Evolutionary conservation across 2,113 vertebrate species (phyloP), one percentile per base, ranked within the genome.

Genomic region (Bostrychus sinensis): DNA sequence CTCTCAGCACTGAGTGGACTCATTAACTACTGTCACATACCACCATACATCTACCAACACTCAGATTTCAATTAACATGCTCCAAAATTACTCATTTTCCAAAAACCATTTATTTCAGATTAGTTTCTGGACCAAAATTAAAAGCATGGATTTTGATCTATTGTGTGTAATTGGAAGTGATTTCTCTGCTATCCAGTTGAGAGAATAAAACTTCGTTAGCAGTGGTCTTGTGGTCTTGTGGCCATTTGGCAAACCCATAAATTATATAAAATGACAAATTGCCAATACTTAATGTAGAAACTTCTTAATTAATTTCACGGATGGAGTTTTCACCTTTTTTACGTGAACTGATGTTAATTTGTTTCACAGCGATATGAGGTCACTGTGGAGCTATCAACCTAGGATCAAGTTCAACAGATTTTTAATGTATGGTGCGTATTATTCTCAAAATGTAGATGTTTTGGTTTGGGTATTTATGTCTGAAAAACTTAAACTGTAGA

Each of bases 221-320:
- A 23, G 22, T 25, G 14, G 50, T 79, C 54, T 59, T 63, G 61
- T 14, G 77, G 39, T 19, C 26, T 42, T 45, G 71, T 14, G 25
- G 39, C 64, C 78, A 77, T 64, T 37, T 14, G 38, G 56, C 55
- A 63, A 48, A 59, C 58, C 71, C 23, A 81, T 85, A 62, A 75
- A 74, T 86, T 61, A 80, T 64, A 67, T 57, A 46, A 37, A 34
- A 80, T 86, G 80, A 84, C 63, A 72, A 84, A 82, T 78, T 72
- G 61, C 65, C 66, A 80, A 74, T 30, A 62, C 43, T 7, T 50
- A 43, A 30, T 67, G 56, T 0, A 7, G 28, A 56, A 63, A 68
- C 54, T 72, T 82, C 77, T 39, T 81, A 86, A 89, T 89, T 85
- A 88, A 85, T 80, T 72, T 61, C 65, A 48, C 14, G 39, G 45